Evolutionary conservation across 2,888 invertebrate genomes (phyloP), one percentile per base, ranked within the genome.

Genomic region (Adelognathus sp.): DNA sequence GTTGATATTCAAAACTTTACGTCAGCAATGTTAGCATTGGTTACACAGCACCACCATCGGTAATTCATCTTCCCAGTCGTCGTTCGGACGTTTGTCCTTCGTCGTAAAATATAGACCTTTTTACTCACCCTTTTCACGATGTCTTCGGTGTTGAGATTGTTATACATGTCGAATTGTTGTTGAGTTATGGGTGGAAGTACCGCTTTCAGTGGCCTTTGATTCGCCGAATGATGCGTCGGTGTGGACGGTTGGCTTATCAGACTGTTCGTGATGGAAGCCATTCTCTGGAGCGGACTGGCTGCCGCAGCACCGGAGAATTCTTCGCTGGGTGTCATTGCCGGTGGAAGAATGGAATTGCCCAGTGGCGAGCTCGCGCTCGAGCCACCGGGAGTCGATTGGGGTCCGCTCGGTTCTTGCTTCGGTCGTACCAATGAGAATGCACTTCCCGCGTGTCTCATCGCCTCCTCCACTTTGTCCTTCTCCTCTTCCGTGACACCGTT

Each of bases 241-340:
- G 96, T 95, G 78, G 96, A 95, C 74, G 96, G 96, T 93, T 97
- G 97, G 83, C 97, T 97, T 89, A 98, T 98, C 85, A 99, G 93
- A 81, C 98, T 98, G 92, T 99, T 99, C 54, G 99, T 99, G 86
- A 99, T 99, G 83, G 98, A 98, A 79, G 98, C 98, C 98, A 99
- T 99, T 88, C 98, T 94, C 92, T 99, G 99, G 64, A 99, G 93
- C 0, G 99, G 99, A 89, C 98, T 98, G 21, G 98, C 97, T 7
- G 97, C 97, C 0, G 97, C 95, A 2, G 95, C 94, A 80, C 94
- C 94, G 66, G 95, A 94, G 86, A 97, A 97, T 88, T 97, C 97
- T 75, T 96, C 96, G 85, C 94, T 95, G 31, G 96, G 95, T 52
- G 95, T 96, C 92, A 96, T 95, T 44, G 96, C 96, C 0, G 97